These are phyloP conservation scores for Coptodon bakossiorum DNA, from an alignment of 2,113 vertebrate species.

Conservation along the genomic window DNA sequence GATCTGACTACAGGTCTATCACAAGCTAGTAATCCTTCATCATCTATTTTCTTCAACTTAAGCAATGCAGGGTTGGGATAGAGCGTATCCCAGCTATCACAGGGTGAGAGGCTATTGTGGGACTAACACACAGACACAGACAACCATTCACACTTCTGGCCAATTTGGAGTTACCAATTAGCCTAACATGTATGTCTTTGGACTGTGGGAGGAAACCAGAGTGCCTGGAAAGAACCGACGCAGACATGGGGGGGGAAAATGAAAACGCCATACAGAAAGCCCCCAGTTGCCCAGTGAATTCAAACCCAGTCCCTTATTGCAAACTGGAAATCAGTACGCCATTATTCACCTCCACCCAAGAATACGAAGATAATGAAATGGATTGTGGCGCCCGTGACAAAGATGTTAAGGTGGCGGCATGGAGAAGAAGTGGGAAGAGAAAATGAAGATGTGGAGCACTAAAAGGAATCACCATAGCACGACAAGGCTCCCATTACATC, in stretches of 20 bases:
- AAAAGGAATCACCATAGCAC: constrained; percentile 41
- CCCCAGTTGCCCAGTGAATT: not conserved
- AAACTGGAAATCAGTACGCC: not conserved
- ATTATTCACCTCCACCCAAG: constrained; percentile 1
- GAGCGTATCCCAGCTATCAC: not conserved
- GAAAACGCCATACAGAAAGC: not conserved
- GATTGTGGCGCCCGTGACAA: constrained; percentile 1
- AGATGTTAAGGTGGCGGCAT: constrained; percentile 11
- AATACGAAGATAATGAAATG: constrained; percentile 8
- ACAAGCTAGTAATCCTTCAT: not conserved
- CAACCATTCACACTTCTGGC: not conserved
- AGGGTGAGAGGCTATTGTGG: fast-evolving
- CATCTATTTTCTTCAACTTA: not conserved
- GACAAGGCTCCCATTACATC: constrained; percentile 47
- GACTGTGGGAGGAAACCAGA: not conserved
- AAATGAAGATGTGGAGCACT: constrained; percentile 36
- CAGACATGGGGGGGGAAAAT: not conserved
- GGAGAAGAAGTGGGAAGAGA: constrained; percentile 20
- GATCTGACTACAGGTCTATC: not conserved
- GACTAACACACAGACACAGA: not conserved
- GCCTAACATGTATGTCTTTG: not conserved
- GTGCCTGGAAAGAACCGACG: not conserved
- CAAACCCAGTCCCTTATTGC: not conserved
- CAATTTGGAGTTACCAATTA: not conserved
- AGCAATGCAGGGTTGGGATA: not conserved